A percentile compares a stretch with the other conserved stretches of the same genome.
Conservation (phyloP, 2,797 vertebrate genomes). For the Sebastes cheni region DNA sequence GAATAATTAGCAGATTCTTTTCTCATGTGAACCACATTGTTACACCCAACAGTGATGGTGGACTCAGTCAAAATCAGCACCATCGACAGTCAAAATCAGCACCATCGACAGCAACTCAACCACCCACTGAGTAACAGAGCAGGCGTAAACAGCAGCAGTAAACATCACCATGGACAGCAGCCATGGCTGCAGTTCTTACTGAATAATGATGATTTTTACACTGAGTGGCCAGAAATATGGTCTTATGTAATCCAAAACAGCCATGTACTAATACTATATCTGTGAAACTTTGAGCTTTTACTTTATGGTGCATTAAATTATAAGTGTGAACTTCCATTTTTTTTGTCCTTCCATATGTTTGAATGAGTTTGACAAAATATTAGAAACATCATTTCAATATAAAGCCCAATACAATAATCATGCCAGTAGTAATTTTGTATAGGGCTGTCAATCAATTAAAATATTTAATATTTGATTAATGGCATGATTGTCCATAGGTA, state of each 20-base stretch:
- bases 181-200: not conserved
- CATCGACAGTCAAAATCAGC: constrained; percentile 26
- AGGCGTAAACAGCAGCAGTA: not conserved
- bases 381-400: not conserved
- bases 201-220: not conserved
- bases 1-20: constrained; percentile 14
- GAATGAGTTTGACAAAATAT: not conserved
- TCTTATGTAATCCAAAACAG: not conserved
- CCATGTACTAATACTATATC: not conserved
- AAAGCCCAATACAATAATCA: not conserved
- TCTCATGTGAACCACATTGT: not conserved
- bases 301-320: not conserved
- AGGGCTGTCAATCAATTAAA: no score
- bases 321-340: not conserved
- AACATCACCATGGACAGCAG: not conserved
- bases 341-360: not conserved
- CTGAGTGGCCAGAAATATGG: not conserved
- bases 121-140: not conserved
- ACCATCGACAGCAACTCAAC: constrained; percentile 18
- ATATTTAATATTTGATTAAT: no score
- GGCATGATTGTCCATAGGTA: no score
- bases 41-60: not conserved
- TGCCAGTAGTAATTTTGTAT: not conserved
- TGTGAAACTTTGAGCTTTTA: not conserved
- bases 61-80: constrained; percentile 9